These are phyloP conservation scores for Thunnus thynnus DNA, from an alignment of 2,113 vertebrate genomes.

Conservation along the genomic window DNA sequence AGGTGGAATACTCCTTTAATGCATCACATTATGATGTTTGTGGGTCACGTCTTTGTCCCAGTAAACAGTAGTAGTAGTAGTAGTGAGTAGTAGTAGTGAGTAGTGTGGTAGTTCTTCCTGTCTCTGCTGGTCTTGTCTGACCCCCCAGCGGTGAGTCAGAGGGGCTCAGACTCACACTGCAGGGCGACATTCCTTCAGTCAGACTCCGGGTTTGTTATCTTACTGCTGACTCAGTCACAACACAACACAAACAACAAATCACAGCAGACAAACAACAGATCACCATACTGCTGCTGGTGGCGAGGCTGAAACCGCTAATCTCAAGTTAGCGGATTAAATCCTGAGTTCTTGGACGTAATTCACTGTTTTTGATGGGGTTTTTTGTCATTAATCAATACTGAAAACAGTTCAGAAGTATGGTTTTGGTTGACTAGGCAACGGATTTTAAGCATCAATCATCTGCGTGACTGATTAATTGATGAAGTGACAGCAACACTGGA, in stretches of 20 bases:
- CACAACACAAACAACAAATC: conserved; percentile 31
- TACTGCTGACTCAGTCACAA: conserved; percentile 26
- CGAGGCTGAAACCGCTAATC: background rate
- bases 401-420: background rate
- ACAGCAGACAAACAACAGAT: background rate
- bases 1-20: too few species aligned
- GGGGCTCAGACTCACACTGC: conserved; percentile 44
- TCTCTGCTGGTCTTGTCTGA: background rate
- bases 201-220: conserved; percentile 43
- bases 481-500: too few species aligned
- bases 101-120: background rate
- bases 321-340: background rate
- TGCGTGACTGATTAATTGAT: too few species aligned
- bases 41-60: background rate
- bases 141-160: conserved; percentile 45
- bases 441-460: background rate
- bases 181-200: conserved; percentile 58
- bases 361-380: background rate
- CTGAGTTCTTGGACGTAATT: background rate
- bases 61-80: background rate
- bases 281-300: too few species aligned
- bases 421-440: background rate
- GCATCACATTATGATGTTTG: too few species aligned
- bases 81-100: too few species aligned
- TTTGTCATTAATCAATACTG: background rate